Percentiles rank a stretch among this genome's conserved stretches.
Conservation (phyloP, 2,113 vertebrate species). For the Melanotaenia duboulayi region DNA sequence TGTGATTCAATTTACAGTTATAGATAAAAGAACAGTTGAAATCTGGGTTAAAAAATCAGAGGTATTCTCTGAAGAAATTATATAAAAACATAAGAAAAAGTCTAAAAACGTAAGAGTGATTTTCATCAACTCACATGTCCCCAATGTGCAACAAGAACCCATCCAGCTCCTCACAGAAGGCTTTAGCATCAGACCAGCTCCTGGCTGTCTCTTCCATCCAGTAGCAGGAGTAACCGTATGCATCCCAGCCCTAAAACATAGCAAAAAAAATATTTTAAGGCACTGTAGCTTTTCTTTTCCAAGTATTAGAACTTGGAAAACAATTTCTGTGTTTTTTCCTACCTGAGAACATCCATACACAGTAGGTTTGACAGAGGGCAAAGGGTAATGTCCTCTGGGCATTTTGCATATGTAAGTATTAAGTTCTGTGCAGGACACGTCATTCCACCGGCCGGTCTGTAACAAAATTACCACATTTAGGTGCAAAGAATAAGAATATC, state of each 20-base stretch:
- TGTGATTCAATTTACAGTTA: no score
- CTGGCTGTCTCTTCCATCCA: constrained; percentile 77
- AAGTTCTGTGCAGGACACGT: constrained; percentile 78
- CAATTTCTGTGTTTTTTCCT: neutral
- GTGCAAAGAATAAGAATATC: neutral
- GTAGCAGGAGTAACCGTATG: constrained; percentile 82
- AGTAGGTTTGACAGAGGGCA: constrained; percentile 79
- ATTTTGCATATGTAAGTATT: constrained; percentile 83
- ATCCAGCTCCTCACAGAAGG: constrained; percentile 70
- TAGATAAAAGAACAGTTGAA: no score
- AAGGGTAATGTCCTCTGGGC: constrained; percentile 80
- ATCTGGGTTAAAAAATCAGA: no score
- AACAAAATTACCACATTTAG: neutral
- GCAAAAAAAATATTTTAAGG: neutral
- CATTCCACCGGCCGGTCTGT: constrained; percentile 83
- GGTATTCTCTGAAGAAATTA: no score
- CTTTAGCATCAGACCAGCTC: constrained; percentile 77
- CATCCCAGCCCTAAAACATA: constrained; percentile 80
- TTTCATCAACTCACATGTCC: constrained; percentile 74
- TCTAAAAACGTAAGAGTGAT: no score
- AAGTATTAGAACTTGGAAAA: no score
- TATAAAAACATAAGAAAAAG: no score
- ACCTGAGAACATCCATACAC: constrained; percentile 82
- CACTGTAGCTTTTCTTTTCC: neutral
- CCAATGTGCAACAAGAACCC: constrained; percentile 77